These are phyloP conservation scores for Heliopora coerulea DNA, from an alignment of 92 coral and sea anemone genomes.

Conservation along the genomic window DNA sequence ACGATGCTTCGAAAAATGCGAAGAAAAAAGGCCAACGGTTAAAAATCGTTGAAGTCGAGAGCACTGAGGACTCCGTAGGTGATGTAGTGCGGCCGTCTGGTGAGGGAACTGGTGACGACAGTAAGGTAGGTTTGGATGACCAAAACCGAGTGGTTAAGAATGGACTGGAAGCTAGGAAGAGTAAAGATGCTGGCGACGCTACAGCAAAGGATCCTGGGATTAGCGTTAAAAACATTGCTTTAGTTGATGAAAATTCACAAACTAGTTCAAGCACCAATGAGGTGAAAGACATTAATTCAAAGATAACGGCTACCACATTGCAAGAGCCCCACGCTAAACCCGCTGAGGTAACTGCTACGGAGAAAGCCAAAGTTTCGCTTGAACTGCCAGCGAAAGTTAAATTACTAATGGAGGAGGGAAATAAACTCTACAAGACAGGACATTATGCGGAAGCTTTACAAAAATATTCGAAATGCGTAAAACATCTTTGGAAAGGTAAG, in stretches of 20 bases:
- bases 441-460: conserved; percentile 81
- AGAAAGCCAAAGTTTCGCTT: conserved; percentile 21
- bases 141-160: background rate
- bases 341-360: too few relatives aligned
- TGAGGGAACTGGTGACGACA: conserved; percentile 1
- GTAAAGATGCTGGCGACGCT: background rate
- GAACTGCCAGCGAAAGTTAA: conserved; percentile 74
- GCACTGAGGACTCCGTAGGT: conserved; percentile 25
- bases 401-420: conserved; percentile 71
- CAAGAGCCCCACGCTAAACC: background rate
- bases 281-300: background rate
- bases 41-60: conserved; percentile 77
- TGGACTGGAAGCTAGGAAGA: conserved; percentile 1
- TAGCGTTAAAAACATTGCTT: background rate
- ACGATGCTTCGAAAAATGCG: background rate
- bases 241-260: background rate
- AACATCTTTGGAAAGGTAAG: conserved; percentile 77
- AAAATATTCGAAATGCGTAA: conserved; percentile 68
- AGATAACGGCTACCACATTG: background rate
- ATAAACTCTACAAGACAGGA: conserved; percentile 68
- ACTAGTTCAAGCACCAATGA: background rate
- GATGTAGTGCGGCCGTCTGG: background rate
- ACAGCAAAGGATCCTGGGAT: conserved; percentile 14
- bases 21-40: conserved; percentile 78
- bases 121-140: background rate